phyloP scores from a whole-genome alignment of 2,113 vertebrate species.

The Rhineura floridana region DNA sequence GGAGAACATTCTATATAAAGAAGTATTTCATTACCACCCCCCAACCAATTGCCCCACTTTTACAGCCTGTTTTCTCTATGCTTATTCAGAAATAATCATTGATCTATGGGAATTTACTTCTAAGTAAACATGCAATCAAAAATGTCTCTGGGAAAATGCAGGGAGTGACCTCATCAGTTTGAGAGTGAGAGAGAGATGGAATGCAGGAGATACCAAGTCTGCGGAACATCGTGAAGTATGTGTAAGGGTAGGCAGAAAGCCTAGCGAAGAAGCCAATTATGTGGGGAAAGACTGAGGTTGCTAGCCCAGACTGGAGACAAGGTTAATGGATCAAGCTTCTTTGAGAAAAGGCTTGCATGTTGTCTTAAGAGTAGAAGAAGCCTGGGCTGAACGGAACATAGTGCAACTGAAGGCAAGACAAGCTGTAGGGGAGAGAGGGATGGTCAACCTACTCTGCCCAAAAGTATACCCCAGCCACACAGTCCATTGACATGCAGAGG shows the following conservation, averaged over 20 bases:
- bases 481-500: neutral
- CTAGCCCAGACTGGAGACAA: neutral
- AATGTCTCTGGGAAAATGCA: too few species aligned
- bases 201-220: neutral
- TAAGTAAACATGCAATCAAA: too few species aligned
- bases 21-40: neutral
- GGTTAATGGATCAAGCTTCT: neutral
- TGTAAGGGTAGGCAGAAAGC: neutral
- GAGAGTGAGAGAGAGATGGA: too few species aligned
- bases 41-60: neutral
- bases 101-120: too few species aligned
- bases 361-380: neutral
- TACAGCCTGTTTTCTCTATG: neutral
- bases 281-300: neutral
- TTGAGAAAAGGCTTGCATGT: neutral
- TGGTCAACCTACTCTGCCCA: neutral
- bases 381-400: neutral
- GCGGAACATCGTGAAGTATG: too few species aligned
- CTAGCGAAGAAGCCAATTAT: neutral
- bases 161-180: too few species aligned
- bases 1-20: neutral
- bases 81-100: neutral
- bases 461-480: neutral
- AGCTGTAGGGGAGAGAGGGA: neutral
- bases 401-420: neutral